These are phyloP conservation scores for Ophraella communa DNA, from an alignment of 2,888 invertebrate species.

Conservation along the genomic window DNA sequence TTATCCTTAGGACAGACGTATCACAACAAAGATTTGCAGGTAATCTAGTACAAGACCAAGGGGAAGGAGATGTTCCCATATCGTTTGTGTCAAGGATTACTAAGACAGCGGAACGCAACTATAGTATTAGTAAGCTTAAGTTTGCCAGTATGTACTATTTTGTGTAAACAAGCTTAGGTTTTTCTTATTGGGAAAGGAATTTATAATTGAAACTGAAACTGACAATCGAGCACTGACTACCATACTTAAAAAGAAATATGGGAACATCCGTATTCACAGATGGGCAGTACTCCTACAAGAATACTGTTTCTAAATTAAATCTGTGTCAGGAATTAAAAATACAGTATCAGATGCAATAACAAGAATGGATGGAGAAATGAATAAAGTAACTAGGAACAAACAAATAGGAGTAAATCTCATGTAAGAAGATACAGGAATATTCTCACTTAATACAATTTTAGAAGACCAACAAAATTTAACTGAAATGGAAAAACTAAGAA, in stretches of 20 bases:
- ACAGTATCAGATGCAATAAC: constrained; percentile 19
- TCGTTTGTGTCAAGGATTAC: constrained; percentile 6
- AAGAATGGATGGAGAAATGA: constrained; percentile 11
- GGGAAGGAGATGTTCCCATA: constrained; percentile 7
- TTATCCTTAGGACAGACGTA: constrained; percentile 19
- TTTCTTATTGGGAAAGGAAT: constrained; percentile 15
- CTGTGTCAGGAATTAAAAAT: constrained; percentile 12
- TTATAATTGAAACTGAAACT: constrained; percentile 21
- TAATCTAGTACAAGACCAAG: constrained; percentile 9
- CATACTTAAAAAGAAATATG: constrained; percentile 10
- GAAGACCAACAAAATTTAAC: constrained; percentile 3
- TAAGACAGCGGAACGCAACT: constrained; percentile 2
- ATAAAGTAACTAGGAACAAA: too few relatives aligned
- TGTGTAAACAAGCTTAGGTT: constrained; percentile 9
- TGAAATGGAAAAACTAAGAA: neutral
- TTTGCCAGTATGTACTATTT: constrained; percentile 14
- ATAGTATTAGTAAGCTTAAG: constrained; percentile 11
- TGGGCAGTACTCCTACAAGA: constrained; percentile 7
- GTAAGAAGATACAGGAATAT: neutral
- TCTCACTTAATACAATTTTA: neutral
- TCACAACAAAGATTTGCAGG: constrained; percentile 6
- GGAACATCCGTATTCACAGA: constrained; percentile 15
- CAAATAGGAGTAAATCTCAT: neutral
- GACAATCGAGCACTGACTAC: constrained; percentile 5
- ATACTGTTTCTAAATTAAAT: constrained; percentile 18